Base-by-base conservation (phyloP, 1,140 invertebrate genomes). In the Heterodera carotae region DNA sequence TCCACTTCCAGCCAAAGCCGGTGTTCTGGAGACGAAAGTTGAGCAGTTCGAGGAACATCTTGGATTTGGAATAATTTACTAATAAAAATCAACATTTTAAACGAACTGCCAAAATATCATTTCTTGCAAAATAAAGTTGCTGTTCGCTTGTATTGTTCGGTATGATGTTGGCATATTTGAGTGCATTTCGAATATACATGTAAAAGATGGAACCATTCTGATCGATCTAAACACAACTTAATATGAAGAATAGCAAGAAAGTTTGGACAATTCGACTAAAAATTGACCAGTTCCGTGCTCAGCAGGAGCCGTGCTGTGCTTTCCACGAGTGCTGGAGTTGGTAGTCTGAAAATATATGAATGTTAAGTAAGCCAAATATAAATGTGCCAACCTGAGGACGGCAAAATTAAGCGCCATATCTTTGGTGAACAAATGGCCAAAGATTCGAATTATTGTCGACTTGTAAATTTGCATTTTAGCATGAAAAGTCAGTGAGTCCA, bases 401-500 rank as follows among this genome's bases (percentile, higher is more conserved):
- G 48, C 48, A 56, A 56, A 56, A 56, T 56, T 56, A 56, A 18
- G 48, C 3, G 18, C 4, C 48, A 22, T 18, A 53, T 18, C 18
- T 2, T 56, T 12, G 22, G 12, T 5, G 48, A 56, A 56, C 22
- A 56, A 4, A 22, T 56, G 18, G 48, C 48, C 22, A 22, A 22
- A 56, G 15, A 56, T 4, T 5, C 48, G 48, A 56, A 56, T 18
- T n/a, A n/a, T n/a, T 56, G 48, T 56, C 22, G 48, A 56, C 31
- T 79, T 80, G 36, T 79, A 76, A 25, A 82, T 48, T 29, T 59
- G 36, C 66, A 62, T 22, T 73, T 84, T 82, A 1, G 76, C 82
- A 64, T 83, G 76, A 53, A 85, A 77, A 18, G 80, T 85, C 43
- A 85, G 53, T 0, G 81, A 75, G 69, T 83, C 82, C 34, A 83